Conservation (phyloP, 2,113 vertebrate genomes). For the Apistogramma diplotaenia region DNA sequence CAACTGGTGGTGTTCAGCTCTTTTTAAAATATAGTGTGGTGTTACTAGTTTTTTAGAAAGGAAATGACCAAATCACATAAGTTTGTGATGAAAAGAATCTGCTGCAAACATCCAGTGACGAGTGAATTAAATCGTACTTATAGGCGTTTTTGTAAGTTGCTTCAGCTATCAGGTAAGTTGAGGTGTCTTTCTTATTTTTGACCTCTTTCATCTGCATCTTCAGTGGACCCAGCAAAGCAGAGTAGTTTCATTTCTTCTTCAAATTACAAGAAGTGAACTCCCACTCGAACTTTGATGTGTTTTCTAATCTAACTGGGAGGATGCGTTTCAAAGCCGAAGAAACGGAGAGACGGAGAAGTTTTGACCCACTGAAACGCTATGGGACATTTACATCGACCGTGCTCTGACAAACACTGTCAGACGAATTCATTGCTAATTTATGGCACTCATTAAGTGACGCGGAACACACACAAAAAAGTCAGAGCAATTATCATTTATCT, state of each 20-base stretch:
- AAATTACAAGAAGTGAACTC: not conserved
- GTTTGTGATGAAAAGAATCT: not conserved
- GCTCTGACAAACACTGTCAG: conserved; percentile 86
- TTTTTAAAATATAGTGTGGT: not conserved
- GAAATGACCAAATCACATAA: not conserved
- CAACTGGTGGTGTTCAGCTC: not conserved
- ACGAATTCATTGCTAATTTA: conserved; percentile 96
- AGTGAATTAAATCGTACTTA: not conserved
- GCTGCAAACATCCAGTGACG: not conserved
- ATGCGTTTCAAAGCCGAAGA: not conserved
- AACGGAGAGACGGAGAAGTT: conserved; percentile 4
- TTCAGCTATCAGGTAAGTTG: not conserved
- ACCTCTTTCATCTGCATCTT: not conserved
- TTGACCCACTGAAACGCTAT: conserved; percentile 37
- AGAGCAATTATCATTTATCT: conserved; percentile 99
- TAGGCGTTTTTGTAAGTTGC: not conserved
- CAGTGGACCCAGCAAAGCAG: not conserved
- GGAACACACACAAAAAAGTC: conserved; percentile 81
- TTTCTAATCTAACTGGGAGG: not conserved
- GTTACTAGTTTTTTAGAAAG: not conserved
- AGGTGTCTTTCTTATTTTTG: not conserved
- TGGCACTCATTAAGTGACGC: conserved; percentile 93
- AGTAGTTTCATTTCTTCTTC: not conserved
- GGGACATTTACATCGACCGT: conserved; percentile 51
- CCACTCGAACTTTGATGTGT: not conserved